Conservation (phyloP, 2,113 vertebrate genomes). For the Lepus europaeus region DNA sequence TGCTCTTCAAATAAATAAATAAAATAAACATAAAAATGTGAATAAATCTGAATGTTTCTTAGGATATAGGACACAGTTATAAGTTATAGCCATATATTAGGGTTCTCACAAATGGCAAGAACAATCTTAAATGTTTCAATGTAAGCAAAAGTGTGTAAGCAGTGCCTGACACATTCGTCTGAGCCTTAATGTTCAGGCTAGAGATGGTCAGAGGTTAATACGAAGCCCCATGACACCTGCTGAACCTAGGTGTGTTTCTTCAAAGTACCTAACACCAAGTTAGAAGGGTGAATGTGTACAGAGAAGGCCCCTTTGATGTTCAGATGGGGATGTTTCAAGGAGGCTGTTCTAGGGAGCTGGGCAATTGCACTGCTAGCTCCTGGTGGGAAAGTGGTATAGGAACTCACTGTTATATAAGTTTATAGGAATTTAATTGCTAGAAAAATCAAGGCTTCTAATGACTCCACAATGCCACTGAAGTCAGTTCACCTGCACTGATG, state of each 20-base stretch:
- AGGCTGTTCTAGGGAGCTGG: not conserved
- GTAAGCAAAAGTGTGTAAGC: not conserved
- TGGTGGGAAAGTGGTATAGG: not conserved
- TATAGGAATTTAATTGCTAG: not conserved
- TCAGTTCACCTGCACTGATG: not conserved
- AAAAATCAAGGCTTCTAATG: not conserved
- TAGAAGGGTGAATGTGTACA: not conserved
- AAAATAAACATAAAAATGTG: not conserved
- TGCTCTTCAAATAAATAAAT: no score
- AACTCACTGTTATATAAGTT: not conserved
- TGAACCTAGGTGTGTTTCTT: not conserved
- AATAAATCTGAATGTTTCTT: slow-evolving; percentile 24
- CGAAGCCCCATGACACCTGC: not conserved
- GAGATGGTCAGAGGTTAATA: not conserved
- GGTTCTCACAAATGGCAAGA: slow-evolving; percentile 34
- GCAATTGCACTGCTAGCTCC: not conserved
- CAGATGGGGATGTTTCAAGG: not conserved
- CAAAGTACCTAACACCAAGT: not conserved
- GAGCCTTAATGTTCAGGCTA: not conserved
- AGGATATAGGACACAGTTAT: not conserved
- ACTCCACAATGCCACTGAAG: not conserved
- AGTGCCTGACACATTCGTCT: not conserved
- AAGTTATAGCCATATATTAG: not conserved
- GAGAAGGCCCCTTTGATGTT: not conserved
- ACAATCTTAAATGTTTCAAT: not conserved